Evolutionary conservation across 2,113 vertebrate genomes (phyloP), one percentile per base, ranked within the genome.

Genomic region (Rutilus rutilus): DNA sequence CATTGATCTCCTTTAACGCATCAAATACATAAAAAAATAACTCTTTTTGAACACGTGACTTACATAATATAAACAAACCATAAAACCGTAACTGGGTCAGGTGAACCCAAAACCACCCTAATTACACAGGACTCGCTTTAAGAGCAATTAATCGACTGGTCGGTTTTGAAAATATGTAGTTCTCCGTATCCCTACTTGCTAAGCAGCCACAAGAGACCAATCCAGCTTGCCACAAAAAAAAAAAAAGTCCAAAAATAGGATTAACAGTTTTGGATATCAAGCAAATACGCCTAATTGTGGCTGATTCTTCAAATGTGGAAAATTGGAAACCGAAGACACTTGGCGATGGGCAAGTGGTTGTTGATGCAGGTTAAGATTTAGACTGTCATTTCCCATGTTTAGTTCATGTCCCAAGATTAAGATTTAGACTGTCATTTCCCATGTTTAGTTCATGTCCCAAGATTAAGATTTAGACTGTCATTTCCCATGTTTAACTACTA

Each of bases 401-500:
- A 39, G 27, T 27, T 27, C 27, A 27, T 27, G 27, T 27, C 27
- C 27, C 27, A 27, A 27, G 27, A 27, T 27, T 27, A 27, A 27
- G 27, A 27, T 27, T 27, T 82, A 78, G 62, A 82, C 36, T 84
- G 69, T 62, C 39, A 39, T 39, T 39, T 39, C 36, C 5, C 36
- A 6, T 39, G 39, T 39, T 39, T 39, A 39, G 27, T 27, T 27
- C 27, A 27, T 27, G 27, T 27, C 27, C 27, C 27, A 27, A 27
- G 27, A 27, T 27, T 27, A 27, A 27, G 27, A 27, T 27, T 27
- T 27, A 27, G 27, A 19, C 27, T 45, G 23, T 62, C 69, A 11
- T 86, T 86, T 52, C 57, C 83, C 67, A 67, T 50, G 30, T 65
- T 78, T 84, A 33, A 86, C 12, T 50, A 25, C 42, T 6, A 14